Percentiles rank a stretch among this genome's conserved stretches.
phyloP scores from a whole-genome alignment of 2,113 vertebrate genomes.

The Phalacrocorax aristotelis region DNA sequence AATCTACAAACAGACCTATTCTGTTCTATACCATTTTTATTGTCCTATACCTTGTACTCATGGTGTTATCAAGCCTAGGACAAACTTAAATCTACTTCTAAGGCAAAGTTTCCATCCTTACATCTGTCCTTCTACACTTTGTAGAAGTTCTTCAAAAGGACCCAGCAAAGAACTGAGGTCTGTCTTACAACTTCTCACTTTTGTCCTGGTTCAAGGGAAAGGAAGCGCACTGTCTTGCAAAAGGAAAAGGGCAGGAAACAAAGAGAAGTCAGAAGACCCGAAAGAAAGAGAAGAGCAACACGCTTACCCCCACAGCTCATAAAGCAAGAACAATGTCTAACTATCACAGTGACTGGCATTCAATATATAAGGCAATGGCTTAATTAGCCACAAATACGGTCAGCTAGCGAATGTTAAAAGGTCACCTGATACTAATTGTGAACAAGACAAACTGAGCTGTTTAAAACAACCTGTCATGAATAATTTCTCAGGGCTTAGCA shows the following conservation, averaged over 20 bases:
- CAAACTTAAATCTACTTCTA: neutral
- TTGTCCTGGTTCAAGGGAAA: neutral
- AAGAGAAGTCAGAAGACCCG: neutral
- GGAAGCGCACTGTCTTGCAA: neutral
- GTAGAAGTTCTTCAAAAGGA: neutral
- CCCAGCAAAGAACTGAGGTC: neutral
- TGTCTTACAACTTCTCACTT: neutral
- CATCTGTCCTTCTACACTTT: neutral
- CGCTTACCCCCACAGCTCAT: neutral
- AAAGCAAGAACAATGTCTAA: neutral
- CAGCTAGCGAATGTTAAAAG: slow-evolving; percentile 21
- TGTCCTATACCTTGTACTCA: neutral
- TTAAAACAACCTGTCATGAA: neutral
- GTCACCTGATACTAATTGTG: slow-evolving; percentile 16
- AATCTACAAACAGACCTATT: neutral
- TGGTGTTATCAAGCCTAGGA: neutral
- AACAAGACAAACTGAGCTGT: slow-evolving; percentile 11
- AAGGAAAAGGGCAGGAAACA: neutral
- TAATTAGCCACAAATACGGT: neutral
- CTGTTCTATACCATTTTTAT: neutral
- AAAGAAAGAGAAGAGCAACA: neutral
- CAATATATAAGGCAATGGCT: neutral
- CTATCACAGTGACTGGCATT: neutral
- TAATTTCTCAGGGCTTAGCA: slow-evolving; percentile 15
- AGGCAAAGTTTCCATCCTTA: neutral